Evolutionary conservation across 1,140 invertebrate species (phyloP).

Genomic region (Hirudo medicinalis): DNA sequence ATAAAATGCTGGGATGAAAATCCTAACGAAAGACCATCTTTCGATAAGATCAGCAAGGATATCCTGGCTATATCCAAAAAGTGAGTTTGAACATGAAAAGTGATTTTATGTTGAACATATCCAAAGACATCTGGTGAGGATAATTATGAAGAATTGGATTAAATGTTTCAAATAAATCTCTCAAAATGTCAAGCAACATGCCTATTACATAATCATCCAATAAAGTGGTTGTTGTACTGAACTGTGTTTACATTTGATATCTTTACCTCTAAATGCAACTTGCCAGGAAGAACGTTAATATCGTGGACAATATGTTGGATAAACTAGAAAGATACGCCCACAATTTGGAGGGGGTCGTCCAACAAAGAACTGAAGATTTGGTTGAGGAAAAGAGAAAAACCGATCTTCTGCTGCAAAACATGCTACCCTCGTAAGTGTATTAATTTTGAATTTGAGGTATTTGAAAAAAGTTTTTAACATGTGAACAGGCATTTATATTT

Average conservation of each 20-base stretch:
- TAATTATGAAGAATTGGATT: too few relatives aligned
- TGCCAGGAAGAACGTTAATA: slow-evolving; percentile 45
- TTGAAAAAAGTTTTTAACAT: too few relatives aligned
- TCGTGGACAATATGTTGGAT: slow-evolving; percentile 82
- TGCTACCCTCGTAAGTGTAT: slow-evolving; percentile 50
- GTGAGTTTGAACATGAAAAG: too few relatives aligned
- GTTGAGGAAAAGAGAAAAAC: slow-evolving; percentile 80
- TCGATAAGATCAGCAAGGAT: slow-evolving; percentile 23
- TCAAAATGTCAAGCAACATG: too few relatives aligned
- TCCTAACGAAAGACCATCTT: slow-evolving; percentile 34
- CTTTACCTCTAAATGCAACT: not conserved
- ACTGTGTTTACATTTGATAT: not conserved
- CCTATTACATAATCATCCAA: not conserved
- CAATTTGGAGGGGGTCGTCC: slow-evolving; percentile 74
- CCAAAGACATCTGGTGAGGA: too few relatives aligned
- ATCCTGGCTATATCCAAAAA: slow-evolving; percentile 17
- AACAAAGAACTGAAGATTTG: slow-evolving; percentile 69
- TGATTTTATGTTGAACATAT: too few relatives aligned
- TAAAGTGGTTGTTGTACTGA: not conserved
- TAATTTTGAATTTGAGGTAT: too few relatives aligned
- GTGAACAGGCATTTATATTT: too few relatives aligned
- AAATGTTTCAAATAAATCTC: too few relatives aligned
- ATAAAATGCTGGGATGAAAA: slow-evolving; percentile 38
- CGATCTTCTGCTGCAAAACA: slow-evolving; percentile 69
- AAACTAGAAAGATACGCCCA: slow-evolving; percentile 83